Conservation (phyloP, 1,140 invertebrate species). For the Musca vetustissima region DNA sequence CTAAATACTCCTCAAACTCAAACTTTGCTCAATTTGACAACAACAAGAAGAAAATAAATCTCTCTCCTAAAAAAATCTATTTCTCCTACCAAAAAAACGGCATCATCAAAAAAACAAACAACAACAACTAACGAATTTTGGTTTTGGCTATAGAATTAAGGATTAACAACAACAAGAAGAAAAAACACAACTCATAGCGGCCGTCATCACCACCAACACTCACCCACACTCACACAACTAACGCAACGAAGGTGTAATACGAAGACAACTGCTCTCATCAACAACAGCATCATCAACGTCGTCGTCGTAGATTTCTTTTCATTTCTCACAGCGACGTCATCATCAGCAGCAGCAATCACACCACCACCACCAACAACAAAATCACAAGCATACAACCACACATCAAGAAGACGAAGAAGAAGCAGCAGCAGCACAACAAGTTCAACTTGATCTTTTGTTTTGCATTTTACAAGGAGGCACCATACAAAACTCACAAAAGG, state of each 20-base stretch:
- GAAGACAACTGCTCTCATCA: too few relatives aligned
- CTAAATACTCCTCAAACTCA: background rate
- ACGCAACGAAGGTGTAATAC: too few relatives aligned
- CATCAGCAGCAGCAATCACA: background rate
- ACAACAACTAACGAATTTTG: background rate
- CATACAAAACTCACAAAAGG: conserved; percentile 27
- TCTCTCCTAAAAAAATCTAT: too few relatives aligned
- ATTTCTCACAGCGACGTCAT: background rate
- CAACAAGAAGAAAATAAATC: too few relatives aligned
- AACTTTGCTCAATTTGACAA: conserved; percentile 1
- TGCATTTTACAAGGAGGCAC: conserved; percentile 13
- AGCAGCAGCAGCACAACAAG: background rate
- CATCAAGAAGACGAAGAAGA: background rate
- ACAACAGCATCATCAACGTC: too few relatives aligned
- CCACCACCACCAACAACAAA: background rate
- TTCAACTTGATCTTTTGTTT: conserved; percentile 24
- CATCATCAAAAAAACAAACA: too few relatives aligned
- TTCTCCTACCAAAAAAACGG: too few relatives aligned
- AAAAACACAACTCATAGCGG: background rate
- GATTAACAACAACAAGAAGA: background rate
- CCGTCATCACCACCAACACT: too few relatives aligned
- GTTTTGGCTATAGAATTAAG: background rate
- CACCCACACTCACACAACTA: too few relatives aligned
- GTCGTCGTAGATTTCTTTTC: too few relatives aligned
- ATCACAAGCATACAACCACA: background rate